Percentiles rank a stretch among this genome's conserved stretches.
phyloP scores from a whole-genome alignment of 2,888 invertebrate species.

The Rhingia campestris region DNA sequence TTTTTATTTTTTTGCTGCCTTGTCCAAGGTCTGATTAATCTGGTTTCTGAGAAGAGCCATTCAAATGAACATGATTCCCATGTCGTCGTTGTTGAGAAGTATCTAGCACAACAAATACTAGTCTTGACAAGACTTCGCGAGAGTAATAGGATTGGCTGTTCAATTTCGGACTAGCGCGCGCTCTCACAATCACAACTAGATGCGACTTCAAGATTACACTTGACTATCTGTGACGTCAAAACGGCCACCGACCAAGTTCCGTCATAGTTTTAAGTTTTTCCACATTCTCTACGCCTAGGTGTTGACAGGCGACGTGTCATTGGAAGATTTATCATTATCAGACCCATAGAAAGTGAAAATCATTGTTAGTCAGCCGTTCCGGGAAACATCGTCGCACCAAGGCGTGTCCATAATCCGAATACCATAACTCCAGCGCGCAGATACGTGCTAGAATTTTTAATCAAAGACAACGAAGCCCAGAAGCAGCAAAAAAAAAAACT shows the following conservation, averaged over 20 bases:
- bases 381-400: conserved; percentile 29
- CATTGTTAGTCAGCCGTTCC: conserved; percentile 5
- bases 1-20: background rate
- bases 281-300: conserved; percentile 7
- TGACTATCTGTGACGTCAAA: conserved; percentile 36
- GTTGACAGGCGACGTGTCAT: conserved; percentile 17
- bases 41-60: conserved; percentile 54
- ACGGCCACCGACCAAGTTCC: conserved; percentile 18
- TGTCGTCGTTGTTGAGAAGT: conserved; percentile 38
- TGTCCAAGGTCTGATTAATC: conserved; percentile 69
- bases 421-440: conserved; percentile 28
- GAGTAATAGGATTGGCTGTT: background rate
- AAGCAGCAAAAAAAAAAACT: conserved; percentile 6
- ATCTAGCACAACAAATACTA: conserved; percentile 4
- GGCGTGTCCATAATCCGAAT: conserved; percentile 57
- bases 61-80: conserved; percentile 48
- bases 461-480: conserved; percentile 27
- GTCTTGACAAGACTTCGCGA: conserved; percentile 2
- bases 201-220: conserved; percentile 24
- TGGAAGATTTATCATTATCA: conserved; percentile 3
- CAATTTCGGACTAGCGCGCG: background rate
- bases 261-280: conserved; percentile 48
- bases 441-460: conserved; percentile 69
- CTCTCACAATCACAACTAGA: conserved; percentile 9
- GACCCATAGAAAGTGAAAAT: conserved; percentile 61